These are phyloP conservation scores for Parnassius orleans DNA, from an alignment of 2,888 invertebrate genomes.

Conservation along the genomic window DNA sequence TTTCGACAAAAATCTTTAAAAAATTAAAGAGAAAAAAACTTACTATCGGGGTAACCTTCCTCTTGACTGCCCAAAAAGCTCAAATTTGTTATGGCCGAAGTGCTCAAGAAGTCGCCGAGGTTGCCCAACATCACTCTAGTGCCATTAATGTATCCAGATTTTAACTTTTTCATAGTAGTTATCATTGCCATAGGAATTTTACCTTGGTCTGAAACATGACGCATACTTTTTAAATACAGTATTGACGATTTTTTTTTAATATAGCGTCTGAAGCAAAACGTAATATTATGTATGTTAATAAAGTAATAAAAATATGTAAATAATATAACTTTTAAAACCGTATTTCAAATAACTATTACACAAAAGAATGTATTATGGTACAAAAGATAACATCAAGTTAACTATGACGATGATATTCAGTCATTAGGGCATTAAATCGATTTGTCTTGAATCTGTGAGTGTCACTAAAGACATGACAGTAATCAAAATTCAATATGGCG, in stretches of 20 bases:
- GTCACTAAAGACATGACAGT: too few species aligned
- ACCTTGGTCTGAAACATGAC: constrained; percentile 88
- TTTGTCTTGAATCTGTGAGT: too few species aligned
- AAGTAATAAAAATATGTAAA: neutral
- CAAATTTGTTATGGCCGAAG: constrained; percentile 98
- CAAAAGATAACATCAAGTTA: too few species aligned
- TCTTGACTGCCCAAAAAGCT: constrained; percentile 97
- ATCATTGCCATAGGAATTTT: constrained; percentile 96
- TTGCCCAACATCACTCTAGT: constrained; percentile 98
- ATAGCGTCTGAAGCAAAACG: constrained; percentile 18
- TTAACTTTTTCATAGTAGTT: constrained; percentile 98
- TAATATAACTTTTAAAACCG: neutral
- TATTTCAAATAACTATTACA: constrained; percentile 1
- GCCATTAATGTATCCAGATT: constrained; percentile 99
- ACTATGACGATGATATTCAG: too few species aligned
- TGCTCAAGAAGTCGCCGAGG: constrained; percentile 96
- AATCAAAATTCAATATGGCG: too few species aligned
- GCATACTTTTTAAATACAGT: neutral
- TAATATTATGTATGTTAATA: neutral
- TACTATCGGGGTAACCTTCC: constrained; percentile 93
- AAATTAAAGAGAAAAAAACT: constrained; percentile 48
- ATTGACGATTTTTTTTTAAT: neutral
- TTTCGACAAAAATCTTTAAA: too few species aligned
- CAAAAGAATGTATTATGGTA: neutral
- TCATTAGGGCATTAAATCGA: too few species aligned